These are phyloP conservation scores for Lipophrys pholis DNA, from an alignment of 2,113 vertebrate genomes.

Conservation along the genomic window DNA sequence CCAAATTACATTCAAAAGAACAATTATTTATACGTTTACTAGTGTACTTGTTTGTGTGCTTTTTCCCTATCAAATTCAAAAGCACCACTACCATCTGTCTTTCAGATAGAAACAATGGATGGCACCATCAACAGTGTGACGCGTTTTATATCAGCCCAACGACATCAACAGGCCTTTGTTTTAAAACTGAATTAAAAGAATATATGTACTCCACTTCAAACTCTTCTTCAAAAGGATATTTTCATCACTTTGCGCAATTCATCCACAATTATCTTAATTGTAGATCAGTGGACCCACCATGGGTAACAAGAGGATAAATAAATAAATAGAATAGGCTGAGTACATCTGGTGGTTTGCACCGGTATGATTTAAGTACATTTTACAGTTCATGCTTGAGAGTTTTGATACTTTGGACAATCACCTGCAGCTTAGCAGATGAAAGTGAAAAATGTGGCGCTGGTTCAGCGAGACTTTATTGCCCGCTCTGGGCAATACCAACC, in stretches of 20 bases:
- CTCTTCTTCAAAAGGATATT: neutral
- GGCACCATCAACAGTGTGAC: slow-evolving; percentile 16
- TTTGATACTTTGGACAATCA: slow-evolving; percentile 1
- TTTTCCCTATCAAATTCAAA: slow-evolving; percentile 33
- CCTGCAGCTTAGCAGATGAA: slow-evolving; percentile 4
- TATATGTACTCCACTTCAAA: neutral
- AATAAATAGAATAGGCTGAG: neutral
- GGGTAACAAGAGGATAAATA: neutral
- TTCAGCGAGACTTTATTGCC: neutral
- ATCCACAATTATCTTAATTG: neutral
- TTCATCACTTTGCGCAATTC: neutral
- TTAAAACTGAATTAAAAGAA: neutral
- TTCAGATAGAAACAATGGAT: slow-evolving; percentile 49
- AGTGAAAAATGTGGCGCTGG: neutral
- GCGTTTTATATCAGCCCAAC: slow-evolving; percentile 7
- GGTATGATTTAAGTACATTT: neutral
- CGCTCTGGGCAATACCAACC: neutral
- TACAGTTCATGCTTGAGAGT: neutral
- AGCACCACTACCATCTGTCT: slow-evolving; percentile 54
- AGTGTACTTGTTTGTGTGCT: slow-evolving; percentile 22
- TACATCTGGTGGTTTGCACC: neutral
- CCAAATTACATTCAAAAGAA: slow-evolving; percentile 1
- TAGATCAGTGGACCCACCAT: neutral
- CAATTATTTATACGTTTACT: slow-evolving; percentile 25
- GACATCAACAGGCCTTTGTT: slow-evolving; percentile 19